Evolutionary conservation across 2,797 vertebrate species (phyloP), one percentile per base, ranked within the genome.

Genomic region (Lacerta bilineata): DNA sequence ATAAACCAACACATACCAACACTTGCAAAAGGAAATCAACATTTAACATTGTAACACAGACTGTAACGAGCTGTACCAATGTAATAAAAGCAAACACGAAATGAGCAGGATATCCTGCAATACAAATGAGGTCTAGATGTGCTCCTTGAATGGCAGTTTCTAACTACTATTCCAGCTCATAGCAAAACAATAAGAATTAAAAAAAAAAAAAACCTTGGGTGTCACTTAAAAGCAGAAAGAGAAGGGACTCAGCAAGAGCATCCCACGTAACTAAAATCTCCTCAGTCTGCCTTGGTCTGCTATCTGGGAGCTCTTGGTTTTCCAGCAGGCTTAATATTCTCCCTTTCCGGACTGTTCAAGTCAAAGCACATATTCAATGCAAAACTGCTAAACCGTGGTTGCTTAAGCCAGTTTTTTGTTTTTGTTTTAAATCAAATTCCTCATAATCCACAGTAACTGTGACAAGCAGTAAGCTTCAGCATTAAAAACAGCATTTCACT

Each of bases 401-500:
- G 11, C 23, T 59, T 9, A 50, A 8, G 33, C 43, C 77, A 17
- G 10, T 36, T 39, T 36, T 27, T 59, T 61, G 39, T 1, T 85
- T 46, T 10, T 69, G 5, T 18, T 13, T 74, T 50, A 39, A 41
- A 80, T 17, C 41, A 69, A 27, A n/a, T 55, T 55, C 71, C 43
- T 25, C 71, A 76, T 76, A 41, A 59, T 66, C 59, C 43, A 69
- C 43, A 43, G 1, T 27, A 81, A 69, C 41, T 50, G 18, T 20
- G 39, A 76, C 69, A 29, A 81, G 68, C 43, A 39, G 83, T 50
- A 55, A 76, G 25, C 71, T 39, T 68, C 39, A 64, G 74, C 25
- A 55, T 46, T 77, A 81, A 78, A 76, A 83, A 87, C 61, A 90
- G 80, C 72, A 64, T 78, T 76, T 77, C 4, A 59, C 79, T 59